phyloP scores from a whole-genome alignment of 2,113 vertebrate species.

The Caretta caretta region DNA sequence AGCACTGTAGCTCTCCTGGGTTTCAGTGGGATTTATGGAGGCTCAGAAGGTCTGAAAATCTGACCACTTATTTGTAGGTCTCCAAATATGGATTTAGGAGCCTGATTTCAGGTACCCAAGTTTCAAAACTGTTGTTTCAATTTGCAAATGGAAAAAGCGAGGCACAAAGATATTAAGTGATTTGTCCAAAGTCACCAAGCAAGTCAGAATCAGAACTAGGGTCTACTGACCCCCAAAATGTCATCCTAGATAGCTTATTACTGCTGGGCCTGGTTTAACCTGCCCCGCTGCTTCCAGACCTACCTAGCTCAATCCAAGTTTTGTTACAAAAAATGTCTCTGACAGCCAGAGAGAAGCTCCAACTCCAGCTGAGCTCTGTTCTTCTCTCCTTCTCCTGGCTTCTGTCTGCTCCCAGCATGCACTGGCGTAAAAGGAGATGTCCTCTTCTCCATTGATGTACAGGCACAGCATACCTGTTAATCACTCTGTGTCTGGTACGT shows the following conservation, averaged over 20 bases:
- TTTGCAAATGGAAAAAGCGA: neutral
- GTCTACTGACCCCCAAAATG: neutral
- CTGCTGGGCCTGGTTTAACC: neutral
- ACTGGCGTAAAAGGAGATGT: neutral
- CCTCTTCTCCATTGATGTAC: neutral
- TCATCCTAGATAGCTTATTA: neutral
- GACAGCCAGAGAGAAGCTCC: no score
- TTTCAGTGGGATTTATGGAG: slow-evolving; percentile 46
- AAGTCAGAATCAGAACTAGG: neutral
- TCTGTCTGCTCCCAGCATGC: neutral
- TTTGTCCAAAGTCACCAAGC: neutral
- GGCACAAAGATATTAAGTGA: neutral
- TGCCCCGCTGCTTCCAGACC: neutral
- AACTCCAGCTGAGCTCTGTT: neutral
- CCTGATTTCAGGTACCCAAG: neutral
- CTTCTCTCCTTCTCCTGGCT: neutral
- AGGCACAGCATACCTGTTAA: neutral
- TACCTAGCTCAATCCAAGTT: neutral
- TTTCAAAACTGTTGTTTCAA: neutral
- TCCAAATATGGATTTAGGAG: neutral
- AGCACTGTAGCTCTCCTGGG: slow-evolving; percentile 53
- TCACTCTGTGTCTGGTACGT: neutral
- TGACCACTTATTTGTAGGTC: slow-evolving; percentile 46
- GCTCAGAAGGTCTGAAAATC: slow-evolving; percentile 44
- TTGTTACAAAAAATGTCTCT: neutral